Conservation (phyloP, 2,797 vertebrate genomes). For the Fratercula arctica region DNA sequence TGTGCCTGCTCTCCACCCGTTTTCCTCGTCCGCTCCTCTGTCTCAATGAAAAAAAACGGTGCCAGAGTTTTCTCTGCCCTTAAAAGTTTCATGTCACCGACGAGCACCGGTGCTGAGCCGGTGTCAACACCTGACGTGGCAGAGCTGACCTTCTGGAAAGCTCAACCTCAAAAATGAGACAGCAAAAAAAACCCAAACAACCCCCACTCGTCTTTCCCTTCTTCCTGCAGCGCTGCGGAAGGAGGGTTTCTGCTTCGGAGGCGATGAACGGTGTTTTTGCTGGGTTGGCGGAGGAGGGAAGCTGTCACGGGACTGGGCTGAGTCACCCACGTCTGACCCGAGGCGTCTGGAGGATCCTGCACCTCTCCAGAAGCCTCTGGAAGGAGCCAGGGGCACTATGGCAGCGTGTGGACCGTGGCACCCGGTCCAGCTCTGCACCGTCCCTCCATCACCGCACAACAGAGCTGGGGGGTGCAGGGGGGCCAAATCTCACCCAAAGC, state of each 20-base stretch:
- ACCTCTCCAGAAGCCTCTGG: constrained; percentile 33
- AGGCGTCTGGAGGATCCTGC: neutral
- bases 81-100: neutral
- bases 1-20: fast-evolving
- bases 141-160: neutral
- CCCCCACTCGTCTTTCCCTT: neutral
- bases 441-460: neutral
- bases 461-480: fast-evolving
- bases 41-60: neutral
- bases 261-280: neutral
- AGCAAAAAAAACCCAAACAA: neutral
- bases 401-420: neutral
- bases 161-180: neutral
- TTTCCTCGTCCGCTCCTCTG: neutral
- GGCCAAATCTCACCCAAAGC: neutral
- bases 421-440: fast-evolving
- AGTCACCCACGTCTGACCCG: constrained; percentile 6
- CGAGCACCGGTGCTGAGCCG: neutral
- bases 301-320: neutral
- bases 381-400: fast-evolving
- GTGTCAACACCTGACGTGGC: neutral
- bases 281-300: neutral
- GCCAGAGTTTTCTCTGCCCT: neutral
- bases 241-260: neutral
- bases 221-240: neutral